A percentile compares a stretch with the other conserved stretches of the same genome.
Evolutionary conservation across 2,113 vertebrate genomes (phyloP).

Genomic region (Microtus ochrogaster): DNA sequence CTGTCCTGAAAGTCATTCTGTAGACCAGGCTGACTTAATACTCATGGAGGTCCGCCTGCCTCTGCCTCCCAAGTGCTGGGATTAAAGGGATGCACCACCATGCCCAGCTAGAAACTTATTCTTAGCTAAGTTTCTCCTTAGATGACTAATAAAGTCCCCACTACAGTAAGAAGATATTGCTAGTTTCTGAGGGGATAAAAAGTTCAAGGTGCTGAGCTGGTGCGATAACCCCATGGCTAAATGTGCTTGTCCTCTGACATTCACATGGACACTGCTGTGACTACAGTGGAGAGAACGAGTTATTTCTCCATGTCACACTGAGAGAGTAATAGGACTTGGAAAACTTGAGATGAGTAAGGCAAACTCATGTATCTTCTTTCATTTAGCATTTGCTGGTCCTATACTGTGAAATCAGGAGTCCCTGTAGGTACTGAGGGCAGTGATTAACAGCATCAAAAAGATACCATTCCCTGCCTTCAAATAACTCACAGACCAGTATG

Average conservation of each 20-base stretch:
- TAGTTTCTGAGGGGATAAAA: neutral
- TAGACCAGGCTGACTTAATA: neutral
- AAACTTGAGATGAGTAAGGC: neutral
- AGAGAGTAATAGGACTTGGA: neutral
- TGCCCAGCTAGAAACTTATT: neutral
- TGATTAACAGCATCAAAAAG: neutral
- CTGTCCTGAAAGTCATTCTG: neutral
- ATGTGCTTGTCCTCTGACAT: neutral
- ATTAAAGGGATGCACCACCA: neutral
- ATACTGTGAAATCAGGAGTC: neutral
- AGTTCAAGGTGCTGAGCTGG: neutral
- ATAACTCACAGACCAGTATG: neutral
- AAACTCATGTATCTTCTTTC: neutral
- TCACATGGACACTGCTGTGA: neutral
- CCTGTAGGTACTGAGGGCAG: neutral
- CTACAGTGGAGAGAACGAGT: neutral
- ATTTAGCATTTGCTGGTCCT: neutral
- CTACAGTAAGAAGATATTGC: neutral
- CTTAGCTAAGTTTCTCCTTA: neutral
- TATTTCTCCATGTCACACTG: neutral
- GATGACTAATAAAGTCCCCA: neutral
- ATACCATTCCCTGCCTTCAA: neutral
- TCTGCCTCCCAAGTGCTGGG: neutral
- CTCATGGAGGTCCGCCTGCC: neutral
- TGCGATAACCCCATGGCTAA: neutral